A percentile compares a stretch with the other conserved stretches of the same genome.
Evolutionary conservation across 1,140 invertebrate species (phyloP).

Genomic region (Sesamia nonagrioides): DNA sequence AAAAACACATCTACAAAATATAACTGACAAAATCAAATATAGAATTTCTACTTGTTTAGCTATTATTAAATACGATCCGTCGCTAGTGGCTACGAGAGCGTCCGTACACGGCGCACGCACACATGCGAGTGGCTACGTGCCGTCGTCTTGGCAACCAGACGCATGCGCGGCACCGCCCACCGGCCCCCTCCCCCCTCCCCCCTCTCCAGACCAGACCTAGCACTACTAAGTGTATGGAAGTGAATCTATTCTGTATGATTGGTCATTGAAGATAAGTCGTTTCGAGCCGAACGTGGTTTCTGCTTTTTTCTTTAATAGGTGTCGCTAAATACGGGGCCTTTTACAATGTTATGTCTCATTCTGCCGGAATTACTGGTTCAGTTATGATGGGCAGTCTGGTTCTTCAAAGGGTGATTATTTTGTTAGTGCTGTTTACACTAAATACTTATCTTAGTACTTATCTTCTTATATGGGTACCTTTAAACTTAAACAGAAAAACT

Average conservation of each 20-base stretch:
- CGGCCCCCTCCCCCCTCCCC: conserved; percentile 59
- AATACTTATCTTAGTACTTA: no score
- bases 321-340: conserved; percentile 35
- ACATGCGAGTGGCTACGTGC: conserved; percentile 74
- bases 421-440: background rate
- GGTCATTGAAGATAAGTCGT: conserved; percentile 74
- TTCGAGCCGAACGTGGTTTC: conserved; percentile 2
- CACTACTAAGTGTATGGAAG: conserved; percentile 58
- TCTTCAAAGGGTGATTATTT: background rate
- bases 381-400: background rate
- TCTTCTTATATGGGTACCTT: no score
- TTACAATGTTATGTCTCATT: conserved; percentile 43
- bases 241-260: conserved; percentile 79
- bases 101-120: conserved; percentile 60
- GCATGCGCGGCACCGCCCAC: conserved; percentile 84
- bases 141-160: conserved; percentile 83
- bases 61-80: conserved; percentile 42
- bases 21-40: conserved; percentile 45
- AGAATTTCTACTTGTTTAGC: conserved; percentile 48
- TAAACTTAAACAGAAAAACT: no score
- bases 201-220: conserved; percentile 54
- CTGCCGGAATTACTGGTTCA: background rate
- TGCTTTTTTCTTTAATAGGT: conserved; percentile 62
- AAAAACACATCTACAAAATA: conserved; percentile 13
- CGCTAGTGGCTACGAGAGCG: background rate